Evolutionary conservation across 2,797 vertebrate genomes (phyloP), one percentile per base, ranked within the genome.

Genomic region (Gymnoscopelus microlampas): DNA sequence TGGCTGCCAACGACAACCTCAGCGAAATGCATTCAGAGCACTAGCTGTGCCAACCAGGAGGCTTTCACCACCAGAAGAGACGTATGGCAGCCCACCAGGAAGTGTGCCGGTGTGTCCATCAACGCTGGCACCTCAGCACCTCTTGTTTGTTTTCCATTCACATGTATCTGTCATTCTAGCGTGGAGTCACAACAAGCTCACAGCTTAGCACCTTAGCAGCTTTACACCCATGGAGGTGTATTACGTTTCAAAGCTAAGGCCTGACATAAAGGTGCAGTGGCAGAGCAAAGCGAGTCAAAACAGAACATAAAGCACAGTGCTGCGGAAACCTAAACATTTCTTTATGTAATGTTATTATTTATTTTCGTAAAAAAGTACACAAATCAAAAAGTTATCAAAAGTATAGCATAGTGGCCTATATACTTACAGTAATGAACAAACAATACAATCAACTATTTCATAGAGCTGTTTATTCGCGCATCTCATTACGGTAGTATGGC

Each of bases 221-320:
- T 68, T 84, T 80, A 84, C 84, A 81, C 66, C 74, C 70, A 55
- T 71, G 64, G 29, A 84, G 61, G 81, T 76, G 85, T 80, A 82
- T 92, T 87, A 65, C 49, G 79, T 92, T 91, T 91, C 89, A 92
- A 91, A 89, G 89, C 49, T 60, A 26, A 29, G 57, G 54, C 60
- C 67, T 84, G 79, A 84, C 64, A 8, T 3, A 10, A 49, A 26
- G 71, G 71, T 73, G 26, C 12, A 71, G 39, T 72, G 77, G 71
- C 88, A 88, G 70, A 85, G 72, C 77, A 66, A 62, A 87, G 78
- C 86, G 88, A 71, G 87, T 84, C 68, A 71, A 68, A 64, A 62
- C 50, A 73, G 55, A 70, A 80, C 32, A 64, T 73, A 62, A 73
- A 68, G 62, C 70, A 71, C 63, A 68, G 64, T 49, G 72, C 15